Evolutionary conservation across 2,797 vertebrate genomes (phyloP), one percentile per base, ranked within the genome.

Genomic region (Oreonectes daqikongensis): DNA sequence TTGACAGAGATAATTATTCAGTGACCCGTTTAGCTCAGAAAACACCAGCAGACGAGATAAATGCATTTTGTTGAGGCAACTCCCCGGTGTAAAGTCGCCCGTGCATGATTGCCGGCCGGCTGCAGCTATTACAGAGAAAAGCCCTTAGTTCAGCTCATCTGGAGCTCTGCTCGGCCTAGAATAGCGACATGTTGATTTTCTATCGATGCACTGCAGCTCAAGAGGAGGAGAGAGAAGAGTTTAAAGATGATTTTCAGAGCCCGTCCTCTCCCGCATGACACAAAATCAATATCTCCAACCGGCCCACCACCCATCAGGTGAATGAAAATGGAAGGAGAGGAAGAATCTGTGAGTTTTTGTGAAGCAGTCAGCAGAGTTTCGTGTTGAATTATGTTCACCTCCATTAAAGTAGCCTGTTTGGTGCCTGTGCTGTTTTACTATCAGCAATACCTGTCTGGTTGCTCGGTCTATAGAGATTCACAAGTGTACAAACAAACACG

Each of bases 201-300:
- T 63, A 72, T 76, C 65, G 52, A 78, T 63, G 72, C 30, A 61
- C n/a, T 44, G 55, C 72, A 55, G 72, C 22, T 24, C 48, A 55
- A 24, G 67, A 81, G 80, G 79, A 69, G 72, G 38, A 83, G 71
- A 69, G 65, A 73, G 30, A 66, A 63, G 66, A 69, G 65, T 71
- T 75, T 74, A 85, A 83, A 78, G 71, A 81, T 55, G 77, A 79
- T 75, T 79, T 81, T 81, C 24, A 68, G 75, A 82, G 65, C 66
- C 77, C 40, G 70, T 70, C 71, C 67, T 72, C 68, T 48, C 20
- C 11, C 14, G 60, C 63, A 67, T 73, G 78, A 81, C 79, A 71
- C 69, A 79, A 83, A 85, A 85, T 83, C 81, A 26, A 85, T 80
- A 71, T 44, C 22, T 32, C 71, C 18, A 55, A 50, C 67, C 78